These are phyloP conservation scores for Petrosia ficiformis DNA, from an alignment of 37 sponge, comb jelly and placozoan genomes.

Conservation along the genomic window DNA sequence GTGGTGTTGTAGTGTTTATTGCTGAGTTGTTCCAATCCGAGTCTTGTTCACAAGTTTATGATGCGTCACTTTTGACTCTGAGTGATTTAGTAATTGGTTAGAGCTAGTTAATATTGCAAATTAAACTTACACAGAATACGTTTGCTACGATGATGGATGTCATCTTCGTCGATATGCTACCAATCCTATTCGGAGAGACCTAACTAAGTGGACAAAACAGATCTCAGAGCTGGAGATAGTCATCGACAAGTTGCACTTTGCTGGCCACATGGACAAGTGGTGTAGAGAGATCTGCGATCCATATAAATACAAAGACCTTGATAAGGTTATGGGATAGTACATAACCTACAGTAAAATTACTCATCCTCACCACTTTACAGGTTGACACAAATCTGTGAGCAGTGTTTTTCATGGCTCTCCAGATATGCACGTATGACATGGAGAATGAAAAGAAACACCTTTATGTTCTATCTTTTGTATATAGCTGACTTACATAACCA, in stretches of 20 bases:
- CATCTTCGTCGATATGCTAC: constrained; percentile 10
- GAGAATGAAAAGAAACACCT: constrained; percentile 25
- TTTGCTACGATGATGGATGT: constrained; percentile 20
- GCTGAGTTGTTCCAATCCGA: constrained; percentile 17
- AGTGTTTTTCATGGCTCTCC: constrained; percentile 47
- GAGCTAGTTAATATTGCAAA: too few relatives aligned
- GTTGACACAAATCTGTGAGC: constrained; percentile 46
- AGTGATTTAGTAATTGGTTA: too few relatives aligned
- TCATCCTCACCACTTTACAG: not conserved
- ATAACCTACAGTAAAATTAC: not conserved
- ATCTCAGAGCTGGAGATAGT: not conserved
- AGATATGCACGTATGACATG: constrained; percentile 16
- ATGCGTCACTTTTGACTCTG: too few relatives aligned
- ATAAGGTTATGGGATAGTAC: not conserved
- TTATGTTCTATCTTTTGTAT: too few relatives aligned
- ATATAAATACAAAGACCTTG: not conserved
- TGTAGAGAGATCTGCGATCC: constrained; percentile 2
- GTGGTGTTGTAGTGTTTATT: constrained; percentile 27
- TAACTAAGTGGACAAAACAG: too few relatives aligned
- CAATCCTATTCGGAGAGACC: not conserved
- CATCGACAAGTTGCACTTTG: constrained; percentile 18
- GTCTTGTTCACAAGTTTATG: constrained; percentile 28
- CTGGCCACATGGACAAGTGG: constrained; percentile 14
- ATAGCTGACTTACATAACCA: too few relatives aligned
- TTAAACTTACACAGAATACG: constrained; percentile 4